Percentiles rank a stretch among this genome's conserved stretches.
Conservation (phyloP, 2,797 vertebrate species). For the Melanotaenia pygmaea region DNA sequence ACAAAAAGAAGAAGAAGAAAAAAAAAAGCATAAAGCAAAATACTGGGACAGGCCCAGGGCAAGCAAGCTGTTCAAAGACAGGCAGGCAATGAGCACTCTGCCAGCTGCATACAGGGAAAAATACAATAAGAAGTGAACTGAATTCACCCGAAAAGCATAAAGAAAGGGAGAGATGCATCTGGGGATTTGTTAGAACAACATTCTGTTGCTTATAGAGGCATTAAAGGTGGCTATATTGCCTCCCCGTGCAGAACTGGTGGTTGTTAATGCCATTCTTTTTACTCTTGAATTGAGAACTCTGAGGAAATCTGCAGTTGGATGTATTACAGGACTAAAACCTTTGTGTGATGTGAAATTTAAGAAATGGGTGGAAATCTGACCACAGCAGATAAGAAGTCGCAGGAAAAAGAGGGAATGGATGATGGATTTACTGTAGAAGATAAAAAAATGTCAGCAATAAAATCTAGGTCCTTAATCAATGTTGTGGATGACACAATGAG, state of each 20-base stretch:
- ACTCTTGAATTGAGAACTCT: slow-evolving; percentile 18
- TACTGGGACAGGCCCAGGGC: slow-evolving; percentile 82
- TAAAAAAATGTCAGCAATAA: slow-evolving; percentile 27
- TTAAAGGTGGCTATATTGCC: slow-evolving; percentile 64
- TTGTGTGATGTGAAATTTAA: slow-evolving; percentile 32
- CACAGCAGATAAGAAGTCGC: slow-evolving; percentile 18
- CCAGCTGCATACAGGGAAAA: slow-evolving; percentile 61
- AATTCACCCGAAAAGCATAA: slow-evolving; percentile 44
- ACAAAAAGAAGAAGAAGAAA: slow-evolving; percentile 15
- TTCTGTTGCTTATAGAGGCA: slow-evolving; percentile 63
- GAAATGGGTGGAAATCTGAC: slow-evolving; percentile 29
- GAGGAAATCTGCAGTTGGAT: slow-evolving; percentile 30
- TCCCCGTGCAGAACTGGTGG: slow-evolving; percentile 46
- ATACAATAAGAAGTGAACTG: slow-evolving; percentile 63
- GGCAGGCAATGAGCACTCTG: slow-evolving; percentile 63
- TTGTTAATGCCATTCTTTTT: slow-evolving; percentile 30
- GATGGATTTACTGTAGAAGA: slow-evolving; percentile 13
- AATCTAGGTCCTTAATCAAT: slow-evolving; percentile 26
- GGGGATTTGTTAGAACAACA: slow-evolving; percentile 74
- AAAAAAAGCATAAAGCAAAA: slow-evolving; percentile 52
- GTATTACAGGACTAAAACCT: slow-evolving; percentile 35
- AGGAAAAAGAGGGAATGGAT: slow-evolving; percentile 15
- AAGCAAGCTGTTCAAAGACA: slow-evolving; percentile 83
- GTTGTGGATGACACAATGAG: slow-evolving; percentile 10
- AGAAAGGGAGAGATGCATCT: slow-evolving; percentile 47